Conservation (phyloP, 2,888 invertebrate species). For the Drosophila atroscutellata region DNA sequence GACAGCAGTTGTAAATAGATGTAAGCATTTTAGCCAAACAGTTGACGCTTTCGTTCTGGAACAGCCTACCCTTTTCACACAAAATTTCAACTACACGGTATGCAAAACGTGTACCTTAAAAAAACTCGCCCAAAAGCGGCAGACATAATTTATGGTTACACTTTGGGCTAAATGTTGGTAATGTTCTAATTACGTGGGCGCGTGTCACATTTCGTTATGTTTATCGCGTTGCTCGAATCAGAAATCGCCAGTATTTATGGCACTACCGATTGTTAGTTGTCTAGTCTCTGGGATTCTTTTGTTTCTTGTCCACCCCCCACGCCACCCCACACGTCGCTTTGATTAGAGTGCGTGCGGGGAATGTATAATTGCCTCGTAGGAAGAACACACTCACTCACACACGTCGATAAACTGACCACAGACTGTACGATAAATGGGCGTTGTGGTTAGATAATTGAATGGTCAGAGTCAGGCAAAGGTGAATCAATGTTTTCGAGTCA, state of each 20-base stretch:
- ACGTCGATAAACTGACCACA: constrained; percentile 16
- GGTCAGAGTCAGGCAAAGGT: constrained; percentile 15
- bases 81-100: background rate
- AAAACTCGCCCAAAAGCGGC: constrained; percentile 27
- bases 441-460: constrained; percentile 46
- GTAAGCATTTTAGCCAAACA: background rate
- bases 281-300: constrained; percentile 5
- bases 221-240: constrained; percentile 63
- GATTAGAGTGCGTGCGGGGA: constrained; percentile 62
- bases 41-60: no score
- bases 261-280: constrained; percentile 48
- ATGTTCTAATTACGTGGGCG: constrained; percentile 81
- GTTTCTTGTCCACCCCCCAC: background rate
- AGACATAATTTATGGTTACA: constrained; percentile 51
- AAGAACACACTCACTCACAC: background rate
- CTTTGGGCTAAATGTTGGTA: constrained; percentile 66
- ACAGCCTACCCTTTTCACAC: background rate
- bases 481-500: constrained; percentile 24
- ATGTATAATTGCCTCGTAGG: constrained; percentile 55
- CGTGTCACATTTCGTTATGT: constrained; percentile 66
- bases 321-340: constrained; percentile 55
- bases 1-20: background rate
- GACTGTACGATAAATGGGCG: constrained; percentile 28
- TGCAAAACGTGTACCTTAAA: constrained; percentile 35
- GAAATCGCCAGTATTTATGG: constrained; percentile 63